These are phyloP conservation scores for Campoletis sonorensis DNA, from an alignment of 1,140 invertebrate species.

Conservation along the genomic window DNA sequence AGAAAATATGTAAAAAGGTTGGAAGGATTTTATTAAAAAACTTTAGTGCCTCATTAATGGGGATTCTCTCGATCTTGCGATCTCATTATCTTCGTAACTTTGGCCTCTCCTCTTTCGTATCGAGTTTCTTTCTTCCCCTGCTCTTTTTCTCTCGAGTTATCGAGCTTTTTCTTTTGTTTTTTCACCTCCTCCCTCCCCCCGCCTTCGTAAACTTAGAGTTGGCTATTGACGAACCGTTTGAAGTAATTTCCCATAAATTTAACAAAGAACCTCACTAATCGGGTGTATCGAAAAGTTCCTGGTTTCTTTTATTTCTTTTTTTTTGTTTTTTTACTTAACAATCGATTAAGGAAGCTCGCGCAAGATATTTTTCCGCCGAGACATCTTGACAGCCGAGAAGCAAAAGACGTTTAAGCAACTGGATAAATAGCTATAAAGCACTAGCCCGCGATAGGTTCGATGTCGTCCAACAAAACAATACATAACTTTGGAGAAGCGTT, in stretches of 20 bases:
- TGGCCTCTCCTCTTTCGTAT: slow-evolving; percentile 34
- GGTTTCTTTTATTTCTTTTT: too few species aligned
- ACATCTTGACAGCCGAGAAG: slow-evolving; percentile 8
- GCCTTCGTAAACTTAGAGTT: slow-evolving; percentile 19
- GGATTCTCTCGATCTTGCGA: slow-evolving; percentile 45
- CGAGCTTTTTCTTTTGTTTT: slow-evolving; percentile 25
- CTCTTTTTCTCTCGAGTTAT: slow-evolving; percentile 3
- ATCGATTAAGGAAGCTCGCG: slow-evolving; percentile 20
- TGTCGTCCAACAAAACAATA: slow-evolving; percentile 3
- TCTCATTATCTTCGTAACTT: slow-evolving; percentile 55
- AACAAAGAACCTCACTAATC: not conserved
- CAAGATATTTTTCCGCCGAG: not conserved
- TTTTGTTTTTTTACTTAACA: too few species aligned
- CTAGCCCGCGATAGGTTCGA: not conserved
- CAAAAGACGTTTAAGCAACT: not conserved
- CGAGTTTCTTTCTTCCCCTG: not conserved
- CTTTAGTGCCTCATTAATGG: slow-evolving; percentile 54
- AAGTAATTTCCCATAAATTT: slow-evolving; percentile 2
- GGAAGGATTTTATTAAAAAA: slow-evolving; percentile 55
- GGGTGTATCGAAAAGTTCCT: not conserved
- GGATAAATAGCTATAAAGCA: not conserved
- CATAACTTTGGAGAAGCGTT: slow-evolving; percentile 1
- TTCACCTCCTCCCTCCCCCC: too few species aligned
- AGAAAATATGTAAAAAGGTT: not conserved
- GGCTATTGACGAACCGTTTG: slow-evolving; percentile 1